phyloP scores from a whole-genome alignment of 2,888 invertebrate species.

The Troides helena region DNA sequence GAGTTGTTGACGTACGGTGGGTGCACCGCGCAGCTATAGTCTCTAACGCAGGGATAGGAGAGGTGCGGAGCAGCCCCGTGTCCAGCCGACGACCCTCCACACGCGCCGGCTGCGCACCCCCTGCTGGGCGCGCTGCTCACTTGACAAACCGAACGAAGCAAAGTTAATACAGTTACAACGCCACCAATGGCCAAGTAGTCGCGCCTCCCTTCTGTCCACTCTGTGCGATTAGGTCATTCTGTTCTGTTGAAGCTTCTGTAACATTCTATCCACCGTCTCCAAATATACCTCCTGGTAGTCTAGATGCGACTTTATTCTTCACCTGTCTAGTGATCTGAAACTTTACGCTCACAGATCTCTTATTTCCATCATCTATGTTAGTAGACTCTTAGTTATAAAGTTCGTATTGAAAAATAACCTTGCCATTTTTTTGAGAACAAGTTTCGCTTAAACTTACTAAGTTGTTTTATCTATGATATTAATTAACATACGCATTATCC shows the following conservation, averaged over 20 bases:
- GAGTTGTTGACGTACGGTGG: slow-evolving; percentile 32
- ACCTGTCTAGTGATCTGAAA: slow-evolving; percentile 43
- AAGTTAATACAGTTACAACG: slow-evolving; percentile 80
- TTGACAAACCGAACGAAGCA: slow-evolving; percentile 83
- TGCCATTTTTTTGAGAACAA: slow-evolving; percentile 18
- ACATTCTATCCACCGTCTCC: slow-evolving; percentile 52
- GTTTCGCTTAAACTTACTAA: slow-evolving; percentile 1
- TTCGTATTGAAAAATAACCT: slow-evolving; percentile 1
- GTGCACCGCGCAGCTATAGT: slow-evolving; percentile 65
- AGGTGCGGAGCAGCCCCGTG: slow-evolving; percentile 65
- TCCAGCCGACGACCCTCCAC: slow-evolving; percentile 79
- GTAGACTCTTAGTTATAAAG: background rate
- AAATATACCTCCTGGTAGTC: slow-evolving; percentile 63
- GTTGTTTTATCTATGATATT: background rate
- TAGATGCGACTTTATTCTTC: slow-evolving; percentile 40
- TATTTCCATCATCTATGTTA: slow-evolving; percentile 35
- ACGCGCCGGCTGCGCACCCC: slow-evolving; percentile 89
- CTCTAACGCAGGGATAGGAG: slow-evolving; percentile 81
- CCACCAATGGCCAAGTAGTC: slow-evolving; percentile 77
- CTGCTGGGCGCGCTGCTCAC: slow-evolving; percentile 89
- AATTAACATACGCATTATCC: background rate
- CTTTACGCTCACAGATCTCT: slow-evolving; percentile 12
- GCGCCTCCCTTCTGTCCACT: slow-evolving; percentile 77
- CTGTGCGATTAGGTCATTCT: slow-evolving; percentile 77
- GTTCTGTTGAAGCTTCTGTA: slow-evolving; percentile 73